A percentile compares a stretch with the other conserved stretches of the same genome.
These are phyloP conservation scores for Gadus macrocephalus DNA, from an alignment of 2,113 vertebrate species.

Conservation along the genomic window DNA sequence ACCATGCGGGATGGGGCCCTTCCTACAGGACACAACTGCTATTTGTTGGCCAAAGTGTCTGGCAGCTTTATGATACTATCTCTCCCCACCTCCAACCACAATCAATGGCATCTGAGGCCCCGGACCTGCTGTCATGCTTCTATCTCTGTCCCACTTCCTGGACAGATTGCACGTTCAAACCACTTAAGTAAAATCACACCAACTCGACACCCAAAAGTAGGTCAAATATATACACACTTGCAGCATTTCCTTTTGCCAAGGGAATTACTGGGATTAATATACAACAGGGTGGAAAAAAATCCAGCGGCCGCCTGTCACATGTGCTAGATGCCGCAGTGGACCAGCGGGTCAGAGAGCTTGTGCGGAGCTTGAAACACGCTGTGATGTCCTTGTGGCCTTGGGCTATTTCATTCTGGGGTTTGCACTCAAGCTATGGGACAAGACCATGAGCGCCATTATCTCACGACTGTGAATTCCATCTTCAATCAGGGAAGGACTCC, in stretches of 20 bases:
- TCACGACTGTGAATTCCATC: slow-evolving; percentile 44
- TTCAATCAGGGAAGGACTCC: slow-evolving; percentile 39
- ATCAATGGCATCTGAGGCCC: no score
- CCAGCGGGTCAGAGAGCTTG: slow-evolving; percentile 26
- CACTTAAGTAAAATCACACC: slow-evolving; percentile 3
- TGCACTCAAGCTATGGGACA: slow-evolving; percentile 21
- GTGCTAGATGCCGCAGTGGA: slow-evolving; percentile 5
- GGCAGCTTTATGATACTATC: no score
- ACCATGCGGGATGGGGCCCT: no score
- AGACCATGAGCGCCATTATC: slow-evolving; percentile 22
- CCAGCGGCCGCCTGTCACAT: slow-evolving; percentile 44
- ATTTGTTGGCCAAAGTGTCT: no score
- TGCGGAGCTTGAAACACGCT: slow-evolving; percentile 34
- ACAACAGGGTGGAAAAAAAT: slow-evolving; percentile 45
- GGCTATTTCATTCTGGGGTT: slow-evolving; percentile 50
- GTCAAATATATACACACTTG: slow-evolving; percentile 45
- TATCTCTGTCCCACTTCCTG: no score
- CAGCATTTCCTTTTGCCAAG: slow-evolving; percentile 43
- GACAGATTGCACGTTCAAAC: no score
- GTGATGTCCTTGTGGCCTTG: slow-evolving; percentile 33
- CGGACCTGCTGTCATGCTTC: no score
- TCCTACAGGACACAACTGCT: no score
- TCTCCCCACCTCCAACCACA: no score
- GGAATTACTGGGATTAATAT: slow-evolving; percentile 61
- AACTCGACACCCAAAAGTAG: slow-evolving; percentile 39